Conservation (phyloP, 1,140 invertebrate genomes). For the Prorops nasuta region DNA sequence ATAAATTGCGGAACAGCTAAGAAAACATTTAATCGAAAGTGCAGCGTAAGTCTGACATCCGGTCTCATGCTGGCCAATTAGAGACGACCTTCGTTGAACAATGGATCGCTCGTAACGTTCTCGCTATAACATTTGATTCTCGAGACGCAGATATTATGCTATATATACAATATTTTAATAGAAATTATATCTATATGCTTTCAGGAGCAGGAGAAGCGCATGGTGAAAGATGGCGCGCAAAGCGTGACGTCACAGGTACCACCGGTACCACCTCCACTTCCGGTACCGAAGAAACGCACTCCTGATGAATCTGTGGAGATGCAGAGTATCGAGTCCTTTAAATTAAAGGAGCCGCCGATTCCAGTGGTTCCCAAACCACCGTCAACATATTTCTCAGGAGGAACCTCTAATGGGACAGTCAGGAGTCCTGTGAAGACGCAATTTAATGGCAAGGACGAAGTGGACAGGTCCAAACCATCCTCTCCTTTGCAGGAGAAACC, state of each 20-base stretch:
- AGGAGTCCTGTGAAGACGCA: neutral
- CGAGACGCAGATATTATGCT: too few relatives aligned
- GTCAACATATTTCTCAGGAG: conserved; percentile 62
- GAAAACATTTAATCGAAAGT: too few relatives aligned
- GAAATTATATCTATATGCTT: conserved; percentile 5
- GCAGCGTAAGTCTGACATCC: too few relatives aligned
- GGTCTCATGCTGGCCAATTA: too few relatives aligned
- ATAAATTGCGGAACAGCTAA: too few relatives aligned
- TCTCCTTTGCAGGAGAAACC: too few relatives aligned
- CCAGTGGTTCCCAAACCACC: conserved; percentile 64
- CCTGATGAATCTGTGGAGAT: conserved; percentile 62
- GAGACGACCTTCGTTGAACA: too few relatives aligned
- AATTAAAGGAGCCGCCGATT: conserved; percentile 62
- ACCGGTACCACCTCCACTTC: conserved; percentile 28
- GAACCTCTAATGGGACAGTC: neutral
- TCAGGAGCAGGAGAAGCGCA: conserved; percentile 16
- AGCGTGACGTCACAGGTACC: conserved; percentile 11
- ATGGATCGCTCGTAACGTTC: too few relatives aligned
- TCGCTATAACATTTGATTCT: too few relatives aligned
- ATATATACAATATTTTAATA: too few relatives aligned
- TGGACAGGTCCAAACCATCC: too few relatives aligned
- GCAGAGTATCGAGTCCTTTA: conserved; percentile 71
- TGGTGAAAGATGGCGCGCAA: too few relatives aligned
- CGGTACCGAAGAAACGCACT: conserved; percentile 23
- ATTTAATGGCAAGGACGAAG: neutral